These are phyloP conservation scores for Drosophila rhopaloa DNA, from an alignment of 1,140 invertebrate genomes.

Conservation along the genomic window DNA sequence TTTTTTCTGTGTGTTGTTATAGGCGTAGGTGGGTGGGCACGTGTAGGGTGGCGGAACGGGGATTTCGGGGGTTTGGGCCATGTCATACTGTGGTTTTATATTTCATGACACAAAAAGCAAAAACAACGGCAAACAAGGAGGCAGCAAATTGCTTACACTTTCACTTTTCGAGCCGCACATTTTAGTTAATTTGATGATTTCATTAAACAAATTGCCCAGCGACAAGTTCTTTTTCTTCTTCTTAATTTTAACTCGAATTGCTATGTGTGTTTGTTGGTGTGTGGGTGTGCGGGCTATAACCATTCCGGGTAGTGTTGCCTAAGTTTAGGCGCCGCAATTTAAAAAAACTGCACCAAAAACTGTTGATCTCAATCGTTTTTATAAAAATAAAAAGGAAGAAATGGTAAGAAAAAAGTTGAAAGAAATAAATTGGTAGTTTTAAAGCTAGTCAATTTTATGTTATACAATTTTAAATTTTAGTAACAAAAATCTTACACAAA, in stretches of 20 bases:
- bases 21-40: constrained; percentile 24
- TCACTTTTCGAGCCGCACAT: constrained; percentile 69
- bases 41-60: constrained; percentile 25
- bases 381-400: too few species aligned
- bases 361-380: too few species aligned
- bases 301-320: constrained; percentile 1
- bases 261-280: constrained; percentile 19
- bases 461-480: too few species aligned
- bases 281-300: neutral
- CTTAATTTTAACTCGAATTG: constrained; percentile 41
- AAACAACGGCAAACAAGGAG: constrained; percentile 25
- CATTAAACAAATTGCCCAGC: constrained; percentile 71
- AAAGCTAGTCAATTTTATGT: too few species aligned
- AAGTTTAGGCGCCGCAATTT: neutral
- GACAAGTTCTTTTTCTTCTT: constrained; percentile 28
- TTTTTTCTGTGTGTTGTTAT: constrained; percentile 4
- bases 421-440: too few species aligned
- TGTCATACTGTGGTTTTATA: constrained; percentile 67
- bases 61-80: constrained; percentile 21
- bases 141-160: constrained; percentile 63
- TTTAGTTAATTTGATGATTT: constrained; percentile 80
- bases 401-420: too few species aligned
- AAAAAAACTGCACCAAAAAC: neutral
- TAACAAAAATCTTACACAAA: too few species aligned
- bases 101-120: constrained; percentile 63